phyloP scores from a whole-genome alignment of 2,113 vertebrate genomes.

The Pelecanus crispus region DNA sequence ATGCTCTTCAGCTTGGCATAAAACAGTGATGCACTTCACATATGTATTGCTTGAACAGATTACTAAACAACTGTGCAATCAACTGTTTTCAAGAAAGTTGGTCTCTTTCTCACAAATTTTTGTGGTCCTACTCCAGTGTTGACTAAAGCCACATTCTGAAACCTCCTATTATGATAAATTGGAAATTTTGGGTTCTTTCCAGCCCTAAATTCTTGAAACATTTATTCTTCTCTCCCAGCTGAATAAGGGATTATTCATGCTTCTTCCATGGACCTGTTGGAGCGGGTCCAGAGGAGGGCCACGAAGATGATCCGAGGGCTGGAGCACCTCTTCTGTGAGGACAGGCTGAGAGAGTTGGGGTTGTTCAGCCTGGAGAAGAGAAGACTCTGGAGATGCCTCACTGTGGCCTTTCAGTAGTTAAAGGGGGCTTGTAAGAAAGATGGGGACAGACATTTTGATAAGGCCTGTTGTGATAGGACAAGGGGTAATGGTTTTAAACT shows the following conservation, averaged over 20 bases:
- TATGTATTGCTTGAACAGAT: neutral
- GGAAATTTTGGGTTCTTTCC: neutral
- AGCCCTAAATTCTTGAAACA: neutral
- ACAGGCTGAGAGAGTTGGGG: neutral
- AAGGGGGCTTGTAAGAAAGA: neutral
- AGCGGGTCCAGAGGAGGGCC: too few relatives aligned
- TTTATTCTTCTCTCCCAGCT: neutral
- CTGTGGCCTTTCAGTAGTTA: neutral
- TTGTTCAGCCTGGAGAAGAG: neutral
- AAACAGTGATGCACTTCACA: neutral
- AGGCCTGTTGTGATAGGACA: neutral
- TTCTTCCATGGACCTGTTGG: neutral
- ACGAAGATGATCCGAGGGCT: too few relatives aligned
- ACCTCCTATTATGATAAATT: neutral
- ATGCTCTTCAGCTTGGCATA: neutral
- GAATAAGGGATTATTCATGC: neutral
- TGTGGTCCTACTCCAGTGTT: neutral
- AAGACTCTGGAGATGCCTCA: neutral
- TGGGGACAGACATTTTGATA: neutral
- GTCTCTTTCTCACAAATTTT: neutral
- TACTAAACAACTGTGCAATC: neutral
- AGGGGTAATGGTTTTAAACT: neutral
- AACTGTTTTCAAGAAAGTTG: neutral
- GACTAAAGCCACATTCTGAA: neutral
- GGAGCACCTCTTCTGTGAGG: neutral